phyloP scores from a whole-genome alignment of 1,140 invertebrate genomes.

The Hycleus phaleratus region DNA sequence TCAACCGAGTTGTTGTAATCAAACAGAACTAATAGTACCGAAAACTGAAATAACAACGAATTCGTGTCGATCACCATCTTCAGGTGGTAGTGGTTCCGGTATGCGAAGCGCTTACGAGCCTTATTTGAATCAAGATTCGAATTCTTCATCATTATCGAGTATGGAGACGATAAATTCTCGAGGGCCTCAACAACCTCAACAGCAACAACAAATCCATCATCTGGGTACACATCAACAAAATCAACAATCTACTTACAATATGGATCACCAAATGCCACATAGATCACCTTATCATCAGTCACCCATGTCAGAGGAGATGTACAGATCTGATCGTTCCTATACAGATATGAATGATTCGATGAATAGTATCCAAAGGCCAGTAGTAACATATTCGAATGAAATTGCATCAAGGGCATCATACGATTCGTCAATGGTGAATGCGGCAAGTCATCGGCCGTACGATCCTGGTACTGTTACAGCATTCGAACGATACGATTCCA shows the following conservation, averaged over 20 bases:
- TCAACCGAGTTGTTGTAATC: slow-evolving; percentile 45
- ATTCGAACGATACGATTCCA: slow-evolving; percentile 56
- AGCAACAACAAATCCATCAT: slow-evolving; percentile 33
- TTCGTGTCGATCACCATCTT: slow-evolving; percentile 45
- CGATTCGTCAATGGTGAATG: slow-evolving; percentile 41
- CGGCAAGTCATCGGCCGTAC: slow-evolving; percentile 52
- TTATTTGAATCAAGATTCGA: slow-evolving; percentile 60
- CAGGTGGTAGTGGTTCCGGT: slow-evolving; percentile 19
- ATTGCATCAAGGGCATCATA: slow-evolving; percentile 43
- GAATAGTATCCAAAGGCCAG: slow-evolving; percentile 46
- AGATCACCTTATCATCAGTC: slow-evolving; percentile 57
- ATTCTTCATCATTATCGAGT: slow-evolving; percentile 63
- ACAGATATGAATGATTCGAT: slow-evolving; percentile 43
- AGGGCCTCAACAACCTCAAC: slow-evolving; percentile 29
- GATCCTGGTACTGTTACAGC: slow-evolving; percentile 51
- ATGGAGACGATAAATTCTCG: slow-evolving; percentile 59
- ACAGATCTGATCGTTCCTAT: slow-evolving; percentile 45
- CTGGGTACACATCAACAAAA: slow-evolving; percentile 35
- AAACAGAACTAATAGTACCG: slow-evolving; percentile 51
- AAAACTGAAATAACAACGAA: slow-evolving; percentile 47
- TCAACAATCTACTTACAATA: slow-evolving; percentile 42
- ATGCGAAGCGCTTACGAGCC: slow-evolving; percentile 50
- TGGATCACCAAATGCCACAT: slow-evolving; percentile 51
- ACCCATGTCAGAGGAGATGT: slow-evolving; percentile 48
- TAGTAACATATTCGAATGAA: slow-evolving; percentile 56